A percentile compares a stretch with the other conserved stretches of the same genome.
Evolutionary conservation across 2,797 vertebrate species (phyloP).

Genomic region (Eleutherodactylus coqui): DNA sequence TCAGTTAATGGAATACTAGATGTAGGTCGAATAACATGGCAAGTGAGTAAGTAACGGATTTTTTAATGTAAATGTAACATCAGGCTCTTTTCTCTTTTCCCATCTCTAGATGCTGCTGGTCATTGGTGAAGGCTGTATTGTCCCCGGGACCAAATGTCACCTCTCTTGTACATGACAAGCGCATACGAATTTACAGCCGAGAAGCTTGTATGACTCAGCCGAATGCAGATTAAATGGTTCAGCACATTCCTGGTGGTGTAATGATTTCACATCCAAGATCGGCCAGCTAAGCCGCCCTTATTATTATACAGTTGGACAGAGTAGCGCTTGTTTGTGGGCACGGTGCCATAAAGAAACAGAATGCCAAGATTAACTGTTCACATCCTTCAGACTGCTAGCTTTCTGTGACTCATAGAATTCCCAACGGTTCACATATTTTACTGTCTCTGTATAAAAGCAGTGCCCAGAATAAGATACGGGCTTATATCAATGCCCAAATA

Average conservation of each 20-base stretch:
- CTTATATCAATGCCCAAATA: no score
- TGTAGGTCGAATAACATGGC: neutral
- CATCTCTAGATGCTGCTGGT: neutral
- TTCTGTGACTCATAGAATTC: neutral
- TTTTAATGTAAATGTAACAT: neutral
- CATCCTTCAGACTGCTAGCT: neutral
- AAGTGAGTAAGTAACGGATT: neutral
- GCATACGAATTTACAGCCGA: constrained; percentile 4
- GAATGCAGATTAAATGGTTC: constrained; percentile 31
- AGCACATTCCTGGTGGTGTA: constrained; percentile 47
- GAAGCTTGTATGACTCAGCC: constrained; percentile 20
- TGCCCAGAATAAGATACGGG: no score
- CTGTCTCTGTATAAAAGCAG: no score
- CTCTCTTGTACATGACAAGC: neutral
- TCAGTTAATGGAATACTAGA: neutral
- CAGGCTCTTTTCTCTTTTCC: neutral
- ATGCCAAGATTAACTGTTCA: constrained; percentile 2
- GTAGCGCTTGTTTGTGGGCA: neutral
- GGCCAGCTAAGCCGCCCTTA: constrained; percentile 17
- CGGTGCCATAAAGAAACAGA: neutral
- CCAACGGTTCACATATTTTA: no score
- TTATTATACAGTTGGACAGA: constrained; percentile 20
- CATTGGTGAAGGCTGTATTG: neutral
- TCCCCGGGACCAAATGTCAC: constrained; percentile 5
- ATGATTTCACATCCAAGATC: constrained; percentile 36